Evolutionary conservation across 2,888 invertebrate genomes (phyloP).

Genomic region (Cantharis flavilabris): DNA sequence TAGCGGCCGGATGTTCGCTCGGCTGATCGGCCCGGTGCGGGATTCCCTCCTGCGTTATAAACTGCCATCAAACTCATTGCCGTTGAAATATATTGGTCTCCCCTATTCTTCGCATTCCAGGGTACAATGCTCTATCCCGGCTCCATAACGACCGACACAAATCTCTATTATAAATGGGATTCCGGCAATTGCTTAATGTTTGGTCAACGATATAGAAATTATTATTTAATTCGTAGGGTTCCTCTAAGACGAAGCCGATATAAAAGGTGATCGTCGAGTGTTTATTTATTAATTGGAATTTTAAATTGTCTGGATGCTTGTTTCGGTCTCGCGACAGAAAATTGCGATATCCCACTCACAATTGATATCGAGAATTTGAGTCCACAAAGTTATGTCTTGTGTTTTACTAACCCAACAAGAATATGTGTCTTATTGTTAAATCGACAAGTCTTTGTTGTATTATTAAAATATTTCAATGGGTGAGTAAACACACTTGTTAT

Average conservation of each 20-base stretch:
- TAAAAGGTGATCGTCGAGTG: conserved; percentile 4
- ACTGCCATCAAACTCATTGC: conserved; percentile 46
- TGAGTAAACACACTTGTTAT: conserved; percentile 31
- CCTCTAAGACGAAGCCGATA: conserved; percentile 13
- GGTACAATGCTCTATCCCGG: conserved; percentile 35
- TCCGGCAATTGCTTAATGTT: conserved; percentile 47
- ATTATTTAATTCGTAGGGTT: conserved; percentile 43
- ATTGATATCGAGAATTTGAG: background rate
- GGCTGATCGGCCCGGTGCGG: conserved; percentile 48
- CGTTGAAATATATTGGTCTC: conserved; percentile 47
- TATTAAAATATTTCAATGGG: conserved; percentile 14
- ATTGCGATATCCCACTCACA: too few species aligned
- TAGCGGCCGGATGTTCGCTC: conserved; percentile 49
- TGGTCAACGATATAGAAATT: conserved; percentile 50
- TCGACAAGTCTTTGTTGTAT: background rate
- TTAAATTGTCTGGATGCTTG: background rate
- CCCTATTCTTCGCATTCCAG: conserved; percentile 46
- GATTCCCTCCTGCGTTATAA: conserved; percentile 42
- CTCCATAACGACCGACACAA: conserved; percentile 35
- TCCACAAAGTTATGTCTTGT: background rate
- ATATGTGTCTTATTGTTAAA: background rate
- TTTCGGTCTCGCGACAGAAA: background rate
- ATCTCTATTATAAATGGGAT: conserved; percentile 44
- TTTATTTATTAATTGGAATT: background rate
- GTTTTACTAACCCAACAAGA: background rate